A percentile compares a stretch with the other conserved stretches of the same genome.
Conservation (phyloP, 92 coral and sea anemone genomes). For the Scolanthus callimorphus region DNA sequence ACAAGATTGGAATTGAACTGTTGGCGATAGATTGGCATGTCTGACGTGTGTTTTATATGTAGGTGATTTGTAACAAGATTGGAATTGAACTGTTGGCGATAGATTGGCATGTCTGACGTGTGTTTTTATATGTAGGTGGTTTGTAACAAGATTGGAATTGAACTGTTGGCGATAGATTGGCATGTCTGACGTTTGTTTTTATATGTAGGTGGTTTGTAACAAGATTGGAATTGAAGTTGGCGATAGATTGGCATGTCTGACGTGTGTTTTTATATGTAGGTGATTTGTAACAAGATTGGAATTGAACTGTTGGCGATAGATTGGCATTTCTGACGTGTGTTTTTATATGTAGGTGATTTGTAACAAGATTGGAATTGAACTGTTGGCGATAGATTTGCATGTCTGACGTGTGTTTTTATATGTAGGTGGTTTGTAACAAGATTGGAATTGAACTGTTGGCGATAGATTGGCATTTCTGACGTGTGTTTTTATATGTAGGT, state of each 20-base stretch:
- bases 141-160: conserved; percentile 80
- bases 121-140: conserved; percentile 92
- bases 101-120: too few relatives aligned
- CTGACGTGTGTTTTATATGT: too few relatives aligned
- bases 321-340: too few relatives aligned
- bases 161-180: conserved; percentile 77
- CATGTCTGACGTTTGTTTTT: too few relatives aligned
- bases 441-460: conserved; percentile 74
- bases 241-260: conserved; percentile 80
- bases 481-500: conserved; percentile 79
- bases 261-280: too few relatives aligned
- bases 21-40: conserved; percentile 81
- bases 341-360: conserved; percentile 93
- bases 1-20: conserved; percentile 75
- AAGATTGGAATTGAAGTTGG: conserved; percentile 79
- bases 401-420: too few relatives aligned
- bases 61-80: conserved; percentile 90
- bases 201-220: conserved; percentile 87
- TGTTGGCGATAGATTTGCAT: conserved; percentile 79
- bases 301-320: conserved; percentile 81
- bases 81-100: conserved; percentile 82
- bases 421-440: conserved; percentile 87
- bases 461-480: conserved; percentile 82
- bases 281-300: conserved; percentile 81
- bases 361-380: conserved; percentile 75